These are phyloP conservation scores for Rhinoraja longicauda DNA, from an alignment of 2,797 vertebrate genomes.

Conservation along the genomic window DNA sequence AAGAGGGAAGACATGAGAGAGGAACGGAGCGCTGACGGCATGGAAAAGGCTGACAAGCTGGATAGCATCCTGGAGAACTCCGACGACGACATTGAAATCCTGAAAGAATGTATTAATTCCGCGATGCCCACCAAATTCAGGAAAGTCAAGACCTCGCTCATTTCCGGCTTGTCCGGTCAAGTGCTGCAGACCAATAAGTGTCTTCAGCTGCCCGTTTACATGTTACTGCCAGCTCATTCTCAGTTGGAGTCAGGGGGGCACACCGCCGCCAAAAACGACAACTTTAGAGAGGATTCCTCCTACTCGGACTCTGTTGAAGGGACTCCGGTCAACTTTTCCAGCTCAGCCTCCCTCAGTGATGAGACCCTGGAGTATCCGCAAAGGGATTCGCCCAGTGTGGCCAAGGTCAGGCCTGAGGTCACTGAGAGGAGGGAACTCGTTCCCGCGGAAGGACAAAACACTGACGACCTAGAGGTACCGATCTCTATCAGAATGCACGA, in stretches of 20 bases:
- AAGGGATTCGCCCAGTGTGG: slow-evolving; percentile 57
- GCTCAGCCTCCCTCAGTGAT: slow-evolving; percentile 82
- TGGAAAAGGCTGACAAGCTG: slow-evolving; percentile 47
- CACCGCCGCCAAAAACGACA: slow-evolving; percentile 62
- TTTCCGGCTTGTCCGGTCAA: slow-evolving; percentile 68
- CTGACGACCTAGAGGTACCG: slow-evolving; percentile 57
- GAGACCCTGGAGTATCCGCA: slow-evolving; percentile 80
- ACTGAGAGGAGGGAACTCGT: slow-evolving; percentile 56
- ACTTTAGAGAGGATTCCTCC: slow-evolving; percentile 74
- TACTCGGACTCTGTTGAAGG: slow-evolving; percentile 83
- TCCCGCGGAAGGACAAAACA: slow-evolving; percentile 61
- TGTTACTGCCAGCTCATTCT: slow-evolving; percentile 79
- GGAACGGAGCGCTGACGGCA: slow-evolving; percentile 62
- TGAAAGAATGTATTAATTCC: slow-evolving; percentile 91
- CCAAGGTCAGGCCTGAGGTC: slow-evolving; percentile 52
- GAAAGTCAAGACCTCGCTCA: slow-evolving; percentile 76
- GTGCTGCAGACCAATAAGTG: slow-evolving; percentile 68
- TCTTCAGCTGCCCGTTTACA: slow-evolving; percentile 80
- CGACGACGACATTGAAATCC: slow-evolving; percentile 86
- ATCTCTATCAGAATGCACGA: slow-evolving; percentile 32
- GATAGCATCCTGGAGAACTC: slow-evolving; percentile 60
- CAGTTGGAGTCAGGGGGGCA: slow-evolving; percentile 60
- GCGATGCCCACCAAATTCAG: slow-evolving; percentile 87
- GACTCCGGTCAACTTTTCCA: slow-evolving; percentile 84
- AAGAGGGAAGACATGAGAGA: slow-evolving; percentile 62